Evolutionary conservation across 92 coral and sea anemone species (phyloP), one percentile per base, ranked within the genome.

Genomic region (Porites cylindrica): DNA sequence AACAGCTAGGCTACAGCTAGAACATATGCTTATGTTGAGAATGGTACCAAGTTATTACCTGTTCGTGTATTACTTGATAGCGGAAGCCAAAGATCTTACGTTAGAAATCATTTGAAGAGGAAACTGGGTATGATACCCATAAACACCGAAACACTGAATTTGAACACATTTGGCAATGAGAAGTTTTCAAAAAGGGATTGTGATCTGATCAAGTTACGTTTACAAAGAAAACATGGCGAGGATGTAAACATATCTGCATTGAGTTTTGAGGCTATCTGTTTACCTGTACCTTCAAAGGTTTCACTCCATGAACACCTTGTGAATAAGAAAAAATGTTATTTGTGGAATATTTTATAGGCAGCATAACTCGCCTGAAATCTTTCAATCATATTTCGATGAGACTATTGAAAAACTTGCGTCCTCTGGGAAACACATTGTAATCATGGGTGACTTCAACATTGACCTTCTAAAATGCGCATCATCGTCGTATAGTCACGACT

Each of bases 21-120:
- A 32, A 26, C 72, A 21, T 68, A 68, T 68, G 72, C 72, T 21
- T 68, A 68, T 68, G 23, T 47, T 68, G 21, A 68, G 12, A 68
- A 68, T 8, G 2, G 72, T 13, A 7, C 26, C 8, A 68, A 23
- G 16, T 58, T 58, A 32, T 32, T 2, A 32, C 43, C 43, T 32
- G 43, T 32, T 32, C 43, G 43, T 32, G 43, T 32, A 32, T 32
- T 32, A 32, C 43, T 32, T 32, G 43, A 32, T 32, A 32, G 43
- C 43, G 43, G 43, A 32, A 32, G 43, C 43, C 43, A 32, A 32
- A 32, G 43, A 32, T 32, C 43, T 32, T 32, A 32, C 43, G 5
- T 32, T 16, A 58, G 8, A 58, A 58, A 58, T 58, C 13, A 11
- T 10, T 58, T 58, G 13, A 58, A 58, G 12, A 58, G 13, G 63